Evolutionary conservation across 1,140 invertebrate genomes (phyloP), one percentile per base, ranked within the genome.

Genomic region (Drosophila watanabei): DNA sequence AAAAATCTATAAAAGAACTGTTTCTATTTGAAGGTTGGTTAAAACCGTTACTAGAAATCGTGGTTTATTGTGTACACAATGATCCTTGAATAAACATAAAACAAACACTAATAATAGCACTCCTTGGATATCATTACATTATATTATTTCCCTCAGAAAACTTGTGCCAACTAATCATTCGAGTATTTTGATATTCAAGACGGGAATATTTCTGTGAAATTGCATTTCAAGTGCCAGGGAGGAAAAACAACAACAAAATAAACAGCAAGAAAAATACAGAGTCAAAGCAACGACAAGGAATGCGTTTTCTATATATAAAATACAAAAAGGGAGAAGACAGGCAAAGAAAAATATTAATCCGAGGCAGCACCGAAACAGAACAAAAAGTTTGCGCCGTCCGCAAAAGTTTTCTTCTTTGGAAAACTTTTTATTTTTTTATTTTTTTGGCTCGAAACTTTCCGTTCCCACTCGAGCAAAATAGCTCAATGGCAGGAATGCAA

Each of bases 311-410:
- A 32, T 52, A 45, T 35, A 16, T 18, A 58, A 64, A 78, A 80
- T 76, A 85, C 63, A 49, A 49, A 28, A 49, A 28, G 8, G 49
- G 56, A 71, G 13, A 41, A 56, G 39, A 32, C 54, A 37, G 32
- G 28, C 39, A 59, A 73, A 66, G 77, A 73, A 89, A 80, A 83
- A 84, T 89, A 87, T 87, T 89, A 88, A 87, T 84, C 51, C 77
- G 52, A 51, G n/a, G 45, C 28, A 51, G 68, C 52, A 51, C 30
- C 54, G 73, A 77, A 77, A 63, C 58, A 75, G 54, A 51, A 43
- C 61, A 70, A 81, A 65, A 82, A 88, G 51, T 88, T 87, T 45
- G 48, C 45, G 41, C 52, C 52, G 70, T 73, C 61, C 66, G 33
- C 80, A 72, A 52, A 78, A 77, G 64, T 78, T 78, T 59, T 52